Base-by-base conservation (phyloP, 2,888 invertebrate species). In the Dermolepida albohirtum region DNA sequence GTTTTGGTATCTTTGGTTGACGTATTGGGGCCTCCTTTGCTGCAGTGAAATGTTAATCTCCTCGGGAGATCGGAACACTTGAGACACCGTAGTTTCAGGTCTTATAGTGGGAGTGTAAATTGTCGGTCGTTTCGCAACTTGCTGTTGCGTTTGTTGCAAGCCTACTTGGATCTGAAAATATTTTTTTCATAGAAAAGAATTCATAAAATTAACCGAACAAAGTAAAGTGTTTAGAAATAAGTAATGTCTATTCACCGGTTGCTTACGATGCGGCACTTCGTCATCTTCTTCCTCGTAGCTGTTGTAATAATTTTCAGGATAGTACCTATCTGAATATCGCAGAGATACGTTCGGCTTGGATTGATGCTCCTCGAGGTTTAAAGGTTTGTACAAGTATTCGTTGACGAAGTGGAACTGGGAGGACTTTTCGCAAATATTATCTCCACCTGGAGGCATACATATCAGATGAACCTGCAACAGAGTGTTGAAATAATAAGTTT, bases 351-450 rank as follows among this genome's bases (percentile, higher is more conserved):
- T 94, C 29, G 94, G 94, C 75, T 91, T 92, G 75, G 86, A 87
- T 79, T 93, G 90, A 59, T 90, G 91, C 81, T 95, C 94, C 77
- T 93, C 93, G 71, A 91, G 88, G 80, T 95, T 94, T 78, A 95
- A 86, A 1, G 95, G 94, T 77, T 93, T 91, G 87, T 96, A 96
- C 22, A 96, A 86, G 82, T 94, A 96, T 73, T 96, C 96, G 82
- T 96, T 96, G 74, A 96, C 95, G 80, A 96, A 94, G 82, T 95
- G 95, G 82, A 91, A 96, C 79, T 94, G 92, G 6, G 94, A 90
- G 0, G 95, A 95, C 82, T 93, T 93, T 76, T 92, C 90, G 85
- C 96, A 96, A 78, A 92, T 94, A 83, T 93, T 95, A 78, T 96
- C 96, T 68, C 91, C 91, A 27, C 91, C 92, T 4, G 95, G 94